Base-by-base conservation (phyloP, 1,140 invertebrate genomes). In the Adelges cooleyi region DNA sequence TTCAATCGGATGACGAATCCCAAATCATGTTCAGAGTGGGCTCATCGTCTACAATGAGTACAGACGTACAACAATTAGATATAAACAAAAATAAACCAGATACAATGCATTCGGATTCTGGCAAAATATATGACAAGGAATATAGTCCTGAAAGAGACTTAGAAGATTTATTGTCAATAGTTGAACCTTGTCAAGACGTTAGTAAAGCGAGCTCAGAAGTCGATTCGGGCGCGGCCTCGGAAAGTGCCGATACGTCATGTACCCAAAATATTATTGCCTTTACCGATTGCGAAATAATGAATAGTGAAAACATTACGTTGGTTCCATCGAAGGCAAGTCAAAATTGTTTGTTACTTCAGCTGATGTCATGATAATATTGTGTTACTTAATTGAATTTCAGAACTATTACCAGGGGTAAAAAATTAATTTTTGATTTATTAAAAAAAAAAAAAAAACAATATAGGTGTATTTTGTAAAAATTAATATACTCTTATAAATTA, bases 141-240 rank as follows among this genome's bases (percentile, higher is more conserved):
- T 62, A 62, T 46, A 66, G 65, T 44, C 65, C 65, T 0, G 65
- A 66, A 42, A 51, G 65, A 52, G 65, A 66, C 42, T 52, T 66
- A 44, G 65, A 66, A 33, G 65, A 66, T 22, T 44, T 66, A 27
- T 33, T 66, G 33, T 66, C 65, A 53, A 44, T 66, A 29, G 65
- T 66, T 3, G 49, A 66, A 9, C 65, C 65, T 51, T 66, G 51
- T 44, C 49, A 66, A 22, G 65, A 66, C 33, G 42, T 44, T 15
- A 62, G 56, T 29, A 62, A 62, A 62, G 56, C 59, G 2, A 56
- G 27, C 36, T 54, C 42, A 51, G 50, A 54, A 48, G 40, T 53
- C 22, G 42, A 49, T 13, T 56, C 66, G 17, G 42, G 66, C 50
- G 50, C 52, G 50, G 40, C 40, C 23, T 56, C 48, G 49, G 40